These are phyloP conservation scores for Acromyrmex echinatior DNA, from an alignment of 1,140 invertebrate species.

Conservation along the genomic window DNA sequence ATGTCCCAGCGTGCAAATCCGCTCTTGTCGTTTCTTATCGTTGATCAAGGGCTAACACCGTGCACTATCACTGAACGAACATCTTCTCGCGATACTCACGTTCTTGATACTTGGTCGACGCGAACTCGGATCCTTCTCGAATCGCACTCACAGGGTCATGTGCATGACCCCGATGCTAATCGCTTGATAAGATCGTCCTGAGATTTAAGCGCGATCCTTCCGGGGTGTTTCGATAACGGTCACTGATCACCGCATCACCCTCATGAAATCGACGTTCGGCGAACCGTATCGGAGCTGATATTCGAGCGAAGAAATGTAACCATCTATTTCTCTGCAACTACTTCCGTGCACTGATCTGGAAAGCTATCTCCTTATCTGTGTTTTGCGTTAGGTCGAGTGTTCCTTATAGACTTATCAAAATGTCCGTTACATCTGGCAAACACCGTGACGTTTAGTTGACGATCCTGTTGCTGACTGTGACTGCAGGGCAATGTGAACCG, in stretches of 20 bases:
- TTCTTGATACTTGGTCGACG: not conserved
- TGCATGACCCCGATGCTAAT: slow-evolving; percentile 46
- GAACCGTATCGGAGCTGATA: slow-evolving; percentile 16
- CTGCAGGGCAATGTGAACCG: slow-evolving; percentile 39
- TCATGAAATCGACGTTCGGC: not conserved
- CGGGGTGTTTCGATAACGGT: slow-evolving; percentile 42
- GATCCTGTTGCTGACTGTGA: slow-evolving; percentile 74
- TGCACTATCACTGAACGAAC: slow-evolving; percentile 70
- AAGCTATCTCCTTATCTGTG: not conserved
- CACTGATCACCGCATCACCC: slow-evolving; percentile 40
- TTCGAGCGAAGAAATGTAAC: not conserved
- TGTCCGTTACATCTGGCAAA: slow-evolving; percentile 26
- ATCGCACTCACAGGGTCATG: slow-evolving; percentile 49
- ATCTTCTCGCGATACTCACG: slow-evolving; percentile 62
- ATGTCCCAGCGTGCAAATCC: slow-evolving; percentile 29
- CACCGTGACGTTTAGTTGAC: slow-evolving; percentile 48
- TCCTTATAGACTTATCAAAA: slow-evolving; percentile 14
- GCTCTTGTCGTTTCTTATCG: slow-evolving; percentile 18
- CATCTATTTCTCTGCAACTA: not conserved
- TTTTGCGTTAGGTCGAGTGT: not conserved
- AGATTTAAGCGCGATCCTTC: slow-evolving; percentile 49
- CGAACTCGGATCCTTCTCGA: slow-evolving; percentile 24
- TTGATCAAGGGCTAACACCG: slow-evolving; percentile 39
- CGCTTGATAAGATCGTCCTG: slow-evolving; percentile 51
- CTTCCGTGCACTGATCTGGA: slow-evolving; percentile 41